Percentiles rank a stretch among this genome's conserved stretches.
These are phyloP conservation scores for Megaceryle alcyon DNA, from an alignment of 2,797 vertebrate species.

Conservation along the genomic window DNA sequence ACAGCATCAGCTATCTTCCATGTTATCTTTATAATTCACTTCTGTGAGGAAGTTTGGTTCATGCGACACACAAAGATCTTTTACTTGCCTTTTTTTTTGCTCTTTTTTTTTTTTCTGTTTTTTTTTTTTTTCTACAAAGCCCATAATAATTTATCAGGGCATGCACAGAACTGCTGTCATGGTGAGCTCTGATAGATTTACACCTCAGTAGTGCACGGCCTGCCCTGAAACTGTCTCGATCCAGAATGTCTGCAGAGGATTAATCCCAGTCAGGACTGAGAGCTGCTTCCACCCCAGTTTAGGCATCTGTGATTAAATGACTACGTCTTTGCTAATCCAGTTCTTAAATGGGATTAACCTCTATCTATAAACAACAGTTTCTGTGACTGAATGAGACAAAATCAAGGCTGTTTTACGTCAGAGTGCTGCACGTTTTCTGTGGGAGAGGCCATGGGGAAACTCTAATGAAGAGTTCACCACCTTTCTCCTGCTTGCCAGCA, in stretches of 20 bases:
- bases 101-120: neutral
- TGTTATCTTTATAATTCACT: neutral
- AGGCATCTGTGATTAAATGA: slow-evolving; percentile 33
- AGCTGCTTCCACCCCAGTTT: neutral
- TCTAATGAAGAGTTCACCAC: neutral
- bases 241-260: neutral
- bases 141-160: neutral
- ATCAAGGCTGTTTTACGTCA: slow-evolving; percentile 27
- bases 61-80: neutral
- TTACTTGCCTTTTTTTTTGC: neutral
- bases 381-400: slow-evolving; percentile 13
- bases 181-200: neutral
- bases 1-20: neutral
- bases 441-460: neutral
- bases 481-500: fast-evolving
- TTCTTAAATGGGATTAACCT: slow-evolving; percentile 56
- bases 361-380: slow-evolving; percentile 22
- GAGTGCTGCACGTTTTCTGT: neutral
- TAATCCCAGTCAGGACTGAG: neutral
- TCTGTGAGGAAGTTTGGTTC: neutral
- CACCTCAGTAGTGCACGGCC: fast-evolving
- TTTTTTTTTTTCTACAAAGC: neutral
- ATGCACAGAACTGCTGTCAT: neutral
- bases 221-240: neutral
- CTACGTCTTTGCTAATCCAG: neutral